These are phyloP conservation scores for Melinopterus prodromus DNA, from an alignment of 2,888 invertebrate genomes.

Conservation along the genomic window DNA sequence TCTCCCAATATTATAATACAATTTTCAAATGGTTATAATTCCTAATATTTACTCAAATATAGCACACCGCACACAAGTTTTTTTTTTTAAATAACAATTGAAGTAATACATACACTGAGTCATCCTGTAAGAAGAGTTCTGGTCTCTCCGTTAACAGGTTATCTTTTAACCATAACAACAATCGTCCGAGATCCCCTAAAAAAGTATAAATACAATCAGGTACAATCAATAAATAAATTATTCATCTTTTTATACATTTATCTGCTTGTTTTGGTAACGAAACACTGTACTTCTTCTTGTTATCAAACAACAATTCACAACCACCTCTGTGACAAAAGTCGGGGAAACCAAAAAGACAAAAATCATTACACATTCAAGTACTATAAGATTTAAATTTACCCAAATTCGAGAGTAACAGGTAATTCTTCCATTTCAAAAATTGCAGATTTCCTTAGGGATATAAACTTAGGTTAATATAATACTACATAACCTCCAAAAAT, in stretches of 20 bases:
- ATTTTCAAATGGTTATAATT: neutral
- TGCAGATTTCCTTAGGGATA: neutral
- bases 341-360: conserved; percentile 18
- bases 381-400: conserved; percentile 45
- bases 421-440: conserved; percentile 45
- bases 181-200: conserved; percentile 73
- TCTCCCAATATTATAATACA: conserved; percentile 16
- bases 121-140: conserved; percentile 69
- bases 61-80: too few species aligned
- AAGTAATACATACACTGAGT: conserved; percentile 58
- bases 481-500: conserved; percentile 18
- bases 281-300: conserved; percentile 76
- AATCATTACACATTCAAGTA: conserved; percentile 30
- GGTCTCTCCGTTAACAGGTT: conserved; percentile 85
- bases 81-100: too few species aligned
- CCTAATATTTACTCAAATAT: neutral
- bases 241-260: conserved; percentile 60
- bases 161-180: conserved; percentile 85
- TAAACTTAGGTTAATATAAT: conserved; percentile 14
- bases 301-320: conserved; percentile 89
- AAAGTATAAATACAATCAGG: conserved; percentile 29
- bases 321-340: conserved; percentile 75
- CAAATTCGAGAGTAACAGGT: conserved; percentile 52
- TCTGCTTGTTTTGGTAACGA: conserved; percentile 66
- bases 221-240: conserved; percentile 21